Base-by-base conservation (phyloP, 2,888 invertebrate species). In the Agriopis leucophaearia region DNA sequence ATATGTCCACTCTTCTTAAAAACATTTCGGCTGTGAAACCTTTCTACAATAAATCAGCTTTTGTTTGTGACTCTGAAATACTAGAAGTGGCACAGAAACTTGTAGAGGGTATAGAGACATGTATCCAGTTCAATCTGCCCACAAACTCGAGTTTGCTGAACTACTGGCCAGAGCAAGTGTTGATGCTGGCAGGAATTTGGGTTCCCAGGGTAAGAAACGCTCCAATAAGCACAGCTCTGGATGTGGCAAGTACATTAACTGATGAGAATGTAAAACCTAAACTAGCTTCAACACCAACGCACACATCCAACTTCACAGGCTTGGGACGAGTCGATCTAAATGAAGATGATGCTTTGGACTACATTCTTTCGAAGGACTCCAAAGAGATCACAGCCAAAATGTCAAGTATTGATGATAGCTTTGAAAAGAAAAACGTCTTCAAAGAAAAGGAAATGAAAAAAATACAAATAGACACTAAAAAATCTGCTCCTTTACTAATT, bases 121-220 rank as follows among this genome's bases (percentile, higher is more conserved):
- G 95, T 78, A 95, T 96, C 70, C 95, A 96, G 61, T 96, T 97
- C 79, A 95, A 96, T 77, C 89, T 98, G 77, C 97, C 97, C 0
- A 96, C 95, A 76, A 98, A 98, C 90, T 97, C 97, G 0, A 98
- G 98, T 84, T 92, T 98, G 35, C 91, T 99, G 0, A 99, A 99
- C 88, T 95, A 96, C 64, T 99, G 99, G 99, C 96, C 97, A 0
- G 96, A 96, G 78, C 96, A 96, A 48, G 97, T 98, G 0, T 89
- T 99, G 47, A 95, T 97, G 83, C 89, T 98, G 78, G 97, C 98
- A 13, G 98, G 98, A 6, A 94, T 98, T 60, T 98, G 97, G 97
- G 96, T 96, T 2, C 97, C 97, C 0, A 96, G 97, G 9, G 94
- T 97, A 83, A 96, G 96, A 83, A 95, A 96, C 6, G 96, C 96